Percentiles rank a stretch among this genome's conserved stretches.
Evolutionary conservation across 2,797 vertebrate genomes (phyloP).

Genomic region (Chlorospingus flavigularis): DNA sequence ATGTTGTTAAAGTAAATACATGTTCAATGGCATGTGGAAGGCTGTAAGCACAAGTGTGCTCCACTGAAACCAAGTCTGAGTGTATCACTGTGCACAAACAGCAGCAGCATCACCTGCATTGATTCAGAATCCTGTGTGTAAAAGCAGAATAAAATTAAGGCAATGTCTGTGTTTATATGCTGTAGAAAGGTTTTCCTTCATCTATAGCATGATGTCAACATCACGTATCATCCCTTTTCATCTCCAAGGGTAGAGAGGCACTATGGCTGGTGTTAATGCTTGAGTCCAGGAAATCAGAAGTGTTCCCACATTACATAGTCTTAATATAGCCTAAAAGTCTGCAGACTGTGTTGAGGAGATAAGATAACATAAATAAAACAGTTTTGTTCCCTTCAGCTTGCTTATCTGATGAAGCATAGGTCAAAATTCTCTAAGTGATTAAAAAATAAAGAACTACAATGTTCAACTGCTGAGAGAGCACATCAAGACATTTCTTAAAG

Average conservation of each 20-base stretch:
- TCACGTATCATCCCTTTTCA: neutral
- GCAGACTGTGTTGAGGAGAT: neutral
- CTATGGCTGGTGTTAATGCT: rapidly evolving
- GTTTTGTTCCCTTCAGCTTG: neutral
- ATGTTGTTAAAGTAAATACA: neutral
- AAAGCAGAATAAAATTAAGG: neutral
- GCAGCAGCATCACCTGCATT: neutral
- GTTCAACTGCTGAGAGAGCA: neutral
- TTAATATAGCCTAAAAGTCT: neutral
- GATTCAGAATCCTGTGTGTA: neutral
- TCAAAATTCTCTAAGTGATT: neutral
- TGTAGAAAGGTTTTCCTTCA: neutral
- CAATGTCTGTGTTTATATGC: neutral
- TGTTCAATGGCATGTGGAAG: neutral
- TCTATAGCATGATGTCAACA: neutral
- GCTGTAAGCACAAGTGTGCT: neutral
- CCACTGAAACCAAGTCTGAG: neutral
- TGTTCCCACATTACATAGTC: neutral
- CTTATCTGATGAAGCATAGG: neutral
- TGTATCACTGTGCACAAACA: neutral
- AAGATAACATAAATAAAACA: neutral
- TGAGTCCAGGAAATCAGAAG: neutral
- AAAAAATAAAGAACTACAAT: neutral
- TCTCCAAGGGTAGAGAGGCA: neutral
- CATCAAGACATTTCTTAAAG: neutral